Evolutionary conservation across 2,113 vertebrate species (phyloP).

Genomic region (Rhynchopsitta pachyrhyncha): DNA sequence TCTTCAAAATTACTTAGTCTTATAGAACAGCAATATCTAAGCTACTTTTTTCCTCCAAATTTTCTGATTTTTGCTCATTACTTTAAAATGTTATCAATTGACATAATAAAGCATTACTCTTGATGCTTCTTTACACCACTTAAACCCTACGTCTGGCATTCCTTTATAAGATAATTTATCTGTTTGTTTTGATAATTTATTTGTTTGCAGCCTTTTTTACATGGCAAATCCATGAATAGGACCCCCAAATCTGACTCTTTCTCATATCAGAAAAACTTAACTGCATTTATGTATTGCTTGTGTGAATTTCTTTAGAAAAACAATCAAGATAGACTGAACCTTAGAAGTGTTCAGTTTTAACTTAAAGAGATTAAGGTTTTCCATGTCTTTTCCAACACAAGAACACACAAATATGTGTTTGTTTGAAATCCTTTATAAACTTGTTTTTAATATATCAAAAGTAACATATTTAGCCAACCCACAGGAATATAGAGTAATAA

Average conservation of each 20-base stretch:
- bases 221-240: background rate
- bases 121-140: background rate
- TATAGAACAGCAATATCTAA: background rate
- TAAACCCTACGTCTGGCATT: background rate
- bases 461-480: background rate
- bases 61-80: background rate
- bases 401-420: background rate
- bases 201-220: background rate
- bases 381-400: background rate
- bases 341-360: background rate
- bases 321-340: background rate
- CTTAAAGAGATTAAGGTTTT: background rate
- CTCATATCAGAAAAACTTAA: background rate
- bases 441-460: background rate
- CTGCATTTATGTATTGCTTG: background rate
- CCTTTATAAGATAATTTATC: background rate
- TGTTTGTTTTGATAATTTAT: background rate
- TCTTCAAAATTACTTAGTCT: background rate
- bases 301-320: background rate
- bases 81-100: background rate
- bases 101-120: background rate
- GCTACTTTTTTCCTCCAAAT: background rate
- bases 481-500: background rate
- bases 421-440: background rate
- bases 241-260: background rate